Evolutionary conservation across 2,113 vertebrate genomes (phyloP), one percentile per base, ranked within the genome.

Genomic region (Vireo altiloquus): DNA sequence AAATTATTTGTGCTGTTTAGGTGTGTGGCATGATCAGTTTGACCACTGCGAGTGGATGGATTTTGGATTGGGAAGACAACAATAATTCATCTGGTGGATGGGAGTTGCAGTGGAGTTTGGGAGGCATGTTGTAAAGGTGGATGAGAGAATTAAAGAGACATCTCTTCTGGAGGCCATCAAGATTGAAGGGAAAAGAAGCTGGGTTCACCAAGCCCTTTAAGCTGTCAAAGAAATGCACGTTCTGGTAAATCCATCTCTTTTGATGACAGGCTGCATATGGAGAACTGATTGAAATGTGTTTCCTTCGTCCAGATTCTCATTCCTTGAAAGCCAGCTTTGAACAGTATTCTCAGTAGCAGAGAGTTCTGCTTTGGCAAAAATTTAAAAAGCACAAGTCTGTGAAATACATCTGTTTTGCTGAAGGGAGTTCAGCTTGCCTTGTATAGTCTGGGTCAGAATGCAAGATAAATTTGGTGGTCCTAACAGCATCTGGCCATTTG

Each of bases 161-260:
- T 92, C 42, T 79, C 74, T 91, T 44, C 40, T 22, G 65, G 60
- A 95, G 33, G 61, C 33, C n/a, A 4, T 83, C 39, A 69, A 77
- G 90, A 87, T 15, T 40, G 77, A 89, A 24, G 21, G 39, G 50
- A 87, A 86, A 84, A 95, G 84, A 93, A 90, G 69, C 75, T 91
- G 93, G 80, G 7, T 27, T 96, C 52, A 72, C 50, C 42, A 60
- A 93, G 47, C 35, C 69, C 72, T 96, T 92, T 44, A 82, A 97
- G 77, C 52, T 95, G 85, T 96, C 84, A 94, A 88, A 87, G n/a
- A 95, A 93, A 89, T 82, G 52, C 27, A 71, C 80, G 68, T 95
- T 94, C 47, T 79, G 50, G 50, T 70, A 96, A 94, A 97, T 94
- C 30, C 16, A 84, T 82, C 40, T 39, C 31, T 66, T 59, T 50